A percentile compares a stretch with the other conserved stretches of the same genome.
These are phyloP conservation scores for Lithophane socia DNA, from an alignment of 2,888 invertebrate species.

Conservation along the genomic window DNA sequence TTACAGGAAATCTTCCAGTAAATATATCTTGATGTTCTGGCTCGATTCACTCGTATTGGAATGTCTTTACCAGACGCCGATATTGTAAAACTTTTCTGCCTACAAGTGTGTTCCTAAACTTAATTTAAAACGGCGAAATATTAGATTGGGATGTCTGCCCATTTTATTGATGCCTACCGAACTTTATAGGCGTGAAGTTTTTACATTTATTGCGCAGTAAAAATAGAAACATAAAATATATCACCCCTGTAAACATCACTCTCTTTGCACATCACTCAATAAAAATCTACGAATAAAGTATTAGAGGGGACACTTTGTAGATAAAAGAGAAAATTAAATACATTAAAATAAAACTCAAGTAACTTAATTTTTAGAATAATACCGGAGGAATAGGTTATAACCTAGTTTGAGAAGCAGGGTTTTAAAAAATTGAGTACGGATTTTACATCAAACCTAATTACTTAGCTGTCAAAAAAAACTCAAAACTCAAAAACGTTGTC, in stretches of 20 bases:
- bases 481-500: too few relatives aligned
- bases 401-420: background rate
- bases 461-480: too few relatives aligned
- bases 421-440: too few relatives aligned
- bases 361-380: background rate
- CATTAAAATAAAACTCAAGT: background rate
- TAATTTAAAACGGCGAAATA: slow-evolving; percentile 44
- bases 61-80: slow-evolving; percentile 54
- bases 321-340: slow-evolving; percentile 3
- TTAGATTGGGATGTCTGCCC: slow-evolving; percentile 42
- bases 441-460: too few relatives aligned
- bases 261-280: slow-evolving; percentile 42
- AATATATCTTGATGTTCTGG: slow-evolving; percentile 41
- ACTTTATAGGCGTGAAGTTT: slow-evolving; percentile 49
- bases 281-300: slow-evolving; percentile 30
- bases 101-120: slow-evolving; percentile 36
- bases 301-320: background rate
- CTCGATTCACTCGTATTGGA: slow-evolving; percentile 34
- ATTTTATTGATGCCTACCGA: slow-evolving; percentile 41
- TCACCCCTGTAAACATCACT: slow-evolving; percentile 40
- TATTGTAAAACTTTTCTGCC: slow-evolving; percentile 62
- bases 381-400: background rate
- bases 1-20: slow-evolving; percentile 35
- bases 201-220: slow-evolving; percentile 51
- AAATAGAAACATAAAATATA: slow-evolving; percentile 53